Evolutionary conservation across 2,888 invertebrate genomes (phyloP), one percentile per base, ranked within the genome.

Genomic region (Nasonia oneida): DNA sequence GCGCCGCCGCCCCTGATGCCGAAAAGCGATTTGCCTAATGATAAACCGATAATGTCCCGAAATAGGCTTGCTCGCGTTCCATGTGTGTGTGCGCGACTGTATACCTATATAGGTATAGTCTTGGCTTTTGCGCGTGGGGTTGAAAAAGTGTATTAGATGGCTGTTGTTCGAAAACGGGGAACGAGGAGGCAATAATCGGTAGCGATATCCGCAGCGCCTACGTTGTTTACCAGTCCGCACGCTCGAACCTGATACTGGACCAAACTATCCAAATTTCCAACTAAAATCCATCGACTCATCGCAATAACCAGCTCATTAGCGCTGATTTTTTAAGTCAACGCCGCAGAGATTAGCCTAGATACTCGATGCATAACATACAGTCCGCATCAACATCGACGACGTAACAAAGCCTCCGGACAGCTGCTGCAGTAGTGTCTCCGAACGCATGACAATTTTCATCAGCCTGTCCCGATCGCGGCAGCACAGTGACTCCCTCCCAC

Each of bases 41-140:
- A 86, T 82, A 80, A 84, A 82, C 84, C 86, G 86, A 87, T 84
- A 84, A 87, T 84, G 81, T 67, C 12, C 8, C 76, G 71, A 85
- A 76, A 85, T 81, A 71, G 81, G 81, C 82, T 42, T n/a, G 47
- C 47, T 10, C 14, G 10, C 33, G 71, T 73, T 73, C n/a, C 42
- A 12, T 70, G 70, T 50, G 37, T 12, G 8, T 42, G 6, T 15
- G 53, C n/a, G 57, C n/a, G 6, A 61, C 53, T 53, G 18, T 53
- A 15, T 53, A 53, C 15, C 2, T 47, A 47, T 3, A 6, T 8
- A 42, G 6, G 10, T 42, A 29, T 29, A 42, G 42, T 42, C 42
- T 42, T 42, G 10, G 8, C 42, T 42, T 42, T 8, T 6, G 42
- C 10, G 39, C 39, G 10, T 6, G 8, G 42, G 12, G 47, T 47